phyloP scores from a whole-genome alignment of 2,113 vertebrate genomes.

The Leucopsar rothschildi region DNA sequence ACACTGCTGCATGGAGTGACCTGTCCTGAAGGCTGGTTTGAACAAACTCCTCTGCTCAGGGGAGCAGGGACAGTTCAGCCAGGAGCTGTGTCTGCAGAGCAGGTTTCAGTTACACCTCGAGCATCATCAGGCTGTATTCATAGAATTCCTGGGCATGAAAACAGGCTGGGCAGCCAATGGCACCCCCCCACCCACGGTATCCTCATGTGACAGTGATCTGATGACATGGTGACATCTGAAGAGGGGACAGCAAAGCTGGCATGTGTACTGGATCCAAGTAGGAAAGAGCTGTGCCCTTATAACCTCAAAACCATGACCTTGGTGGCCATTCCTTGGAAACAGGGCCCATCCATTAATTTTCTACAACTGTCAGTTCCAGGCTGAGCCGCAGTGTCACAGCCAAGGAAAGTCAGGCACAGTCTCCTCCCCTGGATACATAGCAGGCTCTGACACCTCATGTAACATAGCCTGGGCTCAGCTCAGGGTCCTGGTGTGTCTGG shows the following conservation, averaged over 20 bases:
- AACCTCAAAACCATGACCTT: background rate
- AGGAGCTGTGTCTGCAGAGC: background rate
- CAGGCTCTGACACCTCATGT: background rate
- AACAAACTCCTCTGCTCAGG: background rate
- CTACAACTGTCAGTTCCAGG: background rate
- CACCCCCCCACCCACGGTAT: background rate
- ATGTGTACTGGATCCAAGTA: background rate
- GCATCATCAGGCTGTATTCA: background rate
- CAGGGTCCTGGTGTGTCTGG: background rate
- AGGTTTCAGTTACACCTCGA: conserved; percentile 3
- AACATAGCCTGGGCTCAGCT: background rate
- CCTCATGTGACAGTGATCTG: background rate
- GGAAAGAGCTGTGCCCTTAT: background rate
- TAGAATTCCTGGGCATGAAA: background rate
- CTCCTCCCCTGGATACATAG: background rate
- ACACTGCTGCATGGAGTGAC: fast-evolving
- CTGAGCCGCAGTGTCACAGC: background rate
- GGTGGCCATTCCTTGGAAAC: background rate
- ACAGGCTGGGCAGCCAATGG: background rate
- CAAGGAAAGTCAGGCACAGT: background rate
- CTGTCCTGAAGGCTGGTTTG: background rate
- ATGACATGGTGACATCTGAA: background rate
- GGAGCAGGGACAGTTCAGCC: background rate
- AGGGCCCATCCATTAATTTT: background rate
- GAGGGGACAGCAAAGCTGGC: background rate